phyloP scores from a whole-genome alignment of 1,140 invertebrate genomes.

The Hestina assimilis region DNA sequence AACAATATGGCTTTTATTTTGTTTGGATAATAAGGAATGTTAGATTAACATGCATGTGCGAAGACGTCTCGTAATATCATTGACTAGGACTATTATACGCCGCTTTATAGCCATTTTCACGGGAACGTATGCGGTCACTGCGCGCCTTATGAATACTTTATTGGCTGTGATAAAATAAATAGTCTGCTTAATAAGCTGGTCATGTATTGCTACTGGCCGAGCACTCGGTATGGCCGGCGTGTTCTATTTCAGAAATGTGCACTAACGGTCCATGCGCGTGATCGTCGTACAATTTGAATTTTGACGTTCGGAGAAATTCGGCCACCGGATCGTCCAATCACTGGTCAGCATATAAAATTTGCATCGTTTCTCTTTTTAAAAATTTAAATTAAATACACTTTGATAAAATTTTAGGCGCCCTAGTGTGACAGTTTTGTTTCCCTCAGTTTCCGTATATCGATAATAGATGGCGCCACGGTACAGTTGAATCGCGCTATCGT shows the following conservation, averaged over 20 bases:
- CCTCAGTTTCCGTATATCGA: neutral
- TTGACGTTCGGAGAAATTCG: slow-evolving; percentile 74
- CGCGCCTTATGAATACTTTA: slow-evolving; percentile 64
- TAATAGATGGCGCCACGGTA: slow-evolving; percentile 41
- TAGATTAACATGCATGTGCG: slow-evolving; percentile 8
- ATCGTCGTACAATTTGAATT: slow-evolving; percentile 69
- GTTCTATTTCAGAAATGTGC: slow-evolving; percentile 77
- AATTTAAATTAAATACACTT: slow-evolving; percentile 45
- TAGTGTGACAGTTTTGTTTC: neutral
- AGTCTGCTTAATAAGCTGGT: slow-evolving; percentile 66
- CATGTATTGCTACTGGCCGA: slow-evolving; percentile 64
- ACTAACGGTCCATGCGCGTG: slow-evolving; percentile 69
- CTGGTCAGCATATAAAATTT: slow-evolving; percentile 29
- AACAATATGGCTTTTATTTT: neutral
- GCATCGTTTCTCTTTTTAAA: slow-evolving; percentile 68
- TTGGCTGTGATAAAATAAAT: slow-evolving; percentile 69
- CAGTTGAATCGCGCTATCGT: slow-evolving; percentile 36
- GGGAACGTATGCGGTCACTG: slow-evolving; percentile 55
- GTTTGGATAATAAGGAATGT: neutral
- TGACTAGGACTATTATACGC: slow-evolving; percentile 33
- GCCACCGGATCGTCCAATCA: slow-evolving; percentile 46
- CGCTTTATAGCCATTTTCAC: slow-evolving; percentile 64
- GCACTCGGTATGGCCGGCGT: slow-evolving; percentile 70
- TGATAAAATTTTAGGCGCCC: slow-evolving; percentile 12
- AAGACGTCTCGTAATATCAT: slow-evolving; percentile 22